Evolutionary conservation across 1,140 invertebrate species (phyloP), one percentile per base, ranked within the genome.

Genomic region (Caenorhabditis latens): DNA sequence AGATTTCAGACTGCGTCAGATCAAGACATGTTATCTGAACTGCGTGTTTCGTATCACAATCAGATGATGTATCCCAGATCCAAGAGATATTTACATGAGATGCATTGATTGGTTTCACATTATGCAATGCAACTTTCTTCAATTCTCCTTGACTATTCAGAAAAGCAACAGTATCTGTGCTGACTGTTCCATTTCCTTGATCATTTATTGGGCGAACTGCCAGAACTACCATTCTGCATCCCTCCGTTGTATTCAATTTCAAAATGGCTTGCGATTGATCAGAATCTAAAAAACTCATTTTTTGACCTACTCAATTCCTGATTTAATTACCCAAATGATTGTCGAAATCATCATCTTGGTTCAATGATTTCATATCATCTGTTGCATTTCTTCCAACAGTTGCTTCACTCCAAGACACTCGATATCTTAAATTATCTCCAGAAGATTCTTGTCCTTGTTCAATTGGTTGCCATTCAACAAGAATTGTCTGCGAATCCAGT

Each of bases 101-200:
- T 14, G 83, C 84, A 58, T 88, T 88, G n/a, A 88, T 61, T 32
- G 84, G 58, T 21, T 61, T 83, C 24, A 63, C 67, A 16, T 57
- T 83, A 13, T 61, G 24, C 1, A 65, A 19, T 43, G 58, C 48
- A 3, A 85, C 83, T 48, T 85, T 61, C 21, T 83, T 71, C 19
- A 67, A 53, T n/a, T 79, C 83, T 42, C 87, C 87, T 71, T 9
- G n/a, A 61, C 71, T 63, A 14, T 83, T 48, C 43, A 88, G 42
- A 32, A 88, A 75, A n/a, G 87, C 87, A 5, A 88, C 67, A n/a
- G 87, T 88, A 50, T 88, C 84, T 58, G 87, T 85, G n/a, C 57
- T 53, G 46, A 82, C 55, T 53, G 24, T 57, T 9, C 83, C 87
- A n/a, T 55, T 79, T 75, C 87, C 87, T 48, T 85, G 84, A 53